phyloP scores from a whole-genome alignment of 1,140 invertebrate genomes.

The Coelopa frigida region DNA sequence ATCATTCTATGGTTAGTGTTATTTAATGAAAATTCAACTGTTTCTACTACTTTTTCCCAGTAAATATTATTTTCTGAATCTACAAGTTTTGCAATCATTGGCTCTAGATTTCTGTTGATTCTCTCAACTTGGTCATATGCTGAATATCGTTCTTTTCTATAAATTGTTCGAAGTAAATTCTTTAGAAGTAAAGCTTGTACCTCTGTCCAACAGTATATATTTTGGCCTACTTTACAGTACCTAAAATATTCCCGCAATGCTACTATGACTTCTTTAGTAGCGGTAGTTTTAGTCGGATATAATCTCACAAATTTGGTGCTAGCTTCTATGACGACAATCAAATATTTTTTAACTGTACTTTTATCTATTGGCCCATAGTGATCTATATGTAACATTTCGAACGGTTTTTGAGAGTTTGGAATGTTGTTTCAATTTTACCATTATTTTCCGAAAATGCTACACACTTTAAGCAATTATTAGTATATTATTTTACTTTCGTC shows the following conservation, averaged over 20 bases:
- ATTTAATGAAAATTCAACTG: too few relatives aligned
- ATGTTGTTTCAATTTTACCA: slow-evolving; percentile 37
- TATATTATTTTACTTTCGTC: slow-evolving; percentile 26
- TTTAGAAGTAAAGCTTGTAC: slow-evolving; percentile 22
- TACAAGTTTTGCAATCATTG: too few relatives aligned
- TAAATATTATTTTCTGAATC: too few relatives aligned
- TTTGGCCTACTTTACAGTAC: slow-evolving; percentile 17
- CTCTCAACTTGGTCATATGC: slow-evolving; percentile 23
- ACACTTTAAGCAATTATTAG: slow-evolving; percentile 33
- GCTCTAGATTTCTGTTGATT: too few relatives aligned
- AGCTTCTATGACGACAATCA: too few relatives aligned
- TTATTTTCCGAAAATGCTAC: slow-evolving; percentile 22
- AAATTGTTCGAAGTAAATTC: slow-evolving; percentile 23
- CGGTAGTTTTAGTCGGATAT: slow-evolving; percentile 9
- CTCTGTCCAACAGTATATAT: slow-evolving; percentile 24
- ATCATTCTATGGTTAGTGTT: too few relatives aligned
- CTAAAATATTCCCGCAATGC: too few relatives aligned
- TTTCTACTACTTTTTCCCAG: too few relatives aligned
- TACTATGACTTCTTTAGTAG: slow-evolving; percentile 19
- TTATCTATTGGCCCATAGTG: too few relatives aligned
- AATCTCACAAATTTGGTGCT: slow-evolving; percentile 17
- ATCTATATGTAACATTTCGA: slow-evolving; percentile 26
- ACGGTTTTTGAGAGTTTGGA: too few relatives aligned
- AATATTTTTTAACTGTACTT: too few relatives aligned
- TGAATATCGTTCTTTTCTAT: slow-evolving; percentile 12